phyloP scores from a whole-genome alignment of 2,113 vertebrate genomes.

The Corythaeola cristata region DNA sequence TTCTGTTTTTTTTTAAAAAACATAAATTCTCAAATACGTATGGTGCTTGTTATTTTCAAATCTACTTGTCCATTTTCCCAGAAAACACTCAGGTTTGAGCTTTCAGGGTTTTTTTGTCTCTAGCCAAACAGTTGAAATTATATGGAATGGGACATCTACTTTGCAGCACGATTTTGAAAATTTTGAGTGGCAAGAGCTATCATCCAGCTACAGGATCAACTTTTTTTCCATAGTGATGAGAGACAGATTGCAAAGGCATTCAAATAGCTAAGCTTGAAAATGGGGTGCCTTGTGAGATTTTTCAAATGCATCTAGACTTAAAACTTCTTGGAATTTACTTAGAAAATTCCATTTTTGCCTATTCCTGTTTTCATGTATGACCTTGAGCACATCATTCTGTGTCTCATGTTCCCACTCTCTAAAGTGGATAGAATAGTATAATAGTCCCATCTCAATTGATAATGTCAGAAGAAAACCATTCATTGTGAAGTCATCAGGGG shows the following conservation, averaged over 20 bases:
- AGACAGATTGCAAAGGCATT: not conserved
- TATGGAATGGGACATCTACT: not conserved
- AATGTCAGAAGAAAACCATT: not conserved
- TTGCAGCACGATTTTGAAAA: not conserved
- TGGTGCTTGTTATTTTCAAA: not conserved
- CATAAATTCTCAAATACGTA: not conserved
- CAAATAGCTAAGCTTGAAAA: not conserved
- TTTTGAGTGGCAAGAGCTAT: not conserved
- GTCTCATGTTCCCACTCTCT: fast-evolving
- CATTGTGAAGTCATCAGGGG: fast-evolving
- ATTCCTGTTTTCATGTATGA: not conserved
- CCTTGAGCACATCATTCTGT: not conserved
- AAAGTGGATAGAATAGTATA: not conserved
- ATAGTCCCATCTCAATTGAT: not conserved
- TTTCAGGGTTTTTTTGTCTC: not conserved
- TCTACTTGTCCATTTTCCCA: not conserved
- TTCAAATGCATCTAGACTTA: not conserved
- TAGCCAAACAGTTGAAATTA: not conserved
- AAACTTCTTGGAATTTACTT: not conserved
- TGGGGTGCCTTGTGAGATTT: not conserved
- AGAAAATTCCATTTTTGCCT: not conserved
- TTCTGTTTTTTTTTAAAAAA: not conserved
- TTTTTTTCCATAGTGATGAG: not conserved
- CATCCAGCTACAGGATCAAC: not conserved
- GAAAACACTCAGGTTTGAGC: not conserved